A percentile compares a stretch with the other conserved stretches of the same genome.
These are phyloP conservation scores for Malurus alboscapulatus DNA, from an alignment of 2,113 vertebrate genomes.

Conservation along the genomic window DNA sequence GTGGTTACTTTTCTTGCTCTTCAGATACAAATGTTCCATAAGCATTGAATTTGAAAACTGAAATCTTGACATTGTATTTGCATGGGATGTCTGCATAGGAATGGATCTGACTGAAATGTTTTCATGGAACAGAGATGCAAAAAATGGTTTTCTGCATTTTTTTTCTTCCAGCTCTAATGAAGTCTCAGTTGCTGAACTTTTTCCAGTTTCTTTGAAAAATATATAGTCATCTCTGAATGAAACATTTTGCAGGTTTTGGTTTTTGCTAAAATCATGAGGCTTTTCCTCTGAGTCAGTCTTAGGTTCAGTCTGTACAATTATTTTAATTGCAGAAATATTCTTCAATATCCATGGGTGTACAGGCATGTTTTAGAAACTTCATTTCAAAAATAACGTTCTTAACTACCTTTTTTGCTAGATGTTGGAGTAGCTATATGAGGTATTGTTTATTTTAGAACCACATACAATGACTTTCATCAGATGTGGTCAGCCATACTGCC, in stretches of 20 bases:
- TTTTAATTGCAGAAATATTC: conserved; percentile 11
- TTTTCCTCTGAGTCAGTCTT: not conserved
- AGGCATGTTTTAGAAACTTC: not conserved
- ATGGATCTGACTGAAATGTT: not conserved
- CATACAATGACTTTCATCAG: not conserved
- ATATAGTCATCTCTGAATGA: not conserved
- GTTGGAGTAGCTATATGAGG: not conserved
- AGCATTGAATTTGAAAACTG: not conserved
- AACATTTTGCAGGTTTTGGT: not conserved
- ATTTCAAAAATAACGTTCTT: not conserved
- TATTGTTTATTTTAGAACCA: conserved; percentile 22
- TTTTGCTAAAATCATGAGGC: not conserved
- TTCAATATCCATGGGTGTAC: not conserved
- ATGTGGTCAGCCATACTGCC: not conserved
- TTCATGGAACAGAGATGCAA: not conserved
- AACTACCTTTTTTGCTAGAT: not conserved
- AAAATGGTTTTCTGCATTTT: not conserved
- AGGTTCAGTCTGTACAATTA: not conserved
- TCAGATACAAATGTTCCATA: not conserved
- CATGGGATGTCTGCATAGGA: not conserved
- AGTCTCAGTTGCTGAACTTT: not conserved
- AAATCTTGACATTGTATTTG: not conserved
- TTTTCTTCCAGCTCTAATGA: not conserved
- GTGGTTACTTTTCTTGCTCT: not conserved
- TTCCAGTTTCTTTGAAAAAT: not conserved